phyloP scores from a whole-genome alignment of 2,888 invertebrate genomes.

The Microchrysa polita region DNA sequence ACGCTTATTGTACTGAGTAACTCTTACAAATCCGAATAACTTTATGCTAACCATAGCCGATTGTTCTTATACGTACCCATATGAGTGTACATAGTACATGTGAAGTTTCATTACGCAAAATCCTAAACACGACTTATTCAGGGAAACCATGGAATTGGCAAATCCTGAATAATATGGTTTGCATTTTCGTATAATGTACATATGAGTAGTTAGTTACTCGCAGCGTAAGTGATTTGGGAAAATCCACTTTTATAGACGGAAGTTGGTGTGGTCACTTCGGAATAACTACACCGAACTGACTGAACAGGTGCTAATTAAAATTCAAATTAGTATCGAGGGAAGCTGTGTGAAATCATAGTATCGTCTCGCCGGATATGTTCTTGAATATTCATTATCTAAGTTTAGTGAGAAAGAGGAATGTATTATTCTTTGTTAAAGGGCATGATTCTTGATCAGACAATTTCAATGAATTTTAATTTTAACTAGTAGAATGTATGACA shows the following conservation, averaged over 20 bases:
- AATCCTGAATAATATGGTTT: background rate
- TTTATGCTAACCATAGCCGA: no score
- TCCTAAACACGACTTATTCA: background rate
- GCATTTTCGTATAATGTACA: background rate
- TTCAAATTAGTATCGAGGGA: background rate
- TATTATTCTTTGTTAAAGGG: background rate
- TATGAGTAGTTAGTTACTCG: background rate
- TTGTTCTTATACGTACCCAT: no score
- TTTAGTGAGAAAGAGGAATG: background rate
- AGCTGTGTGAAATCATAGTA: background rate
- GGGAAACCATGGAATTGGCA: background rate
- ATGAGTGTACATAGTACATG: no score
- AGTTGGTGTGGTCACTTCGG: constrained; percentile 21
- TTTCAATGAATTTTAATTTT: background rate
- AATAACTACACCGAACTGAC: background rate
- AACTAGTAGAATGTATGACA: no score
- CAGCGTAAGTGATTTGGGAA: constrained; percentile 8
- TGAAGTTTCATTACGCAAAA: constrained; percentile 1
- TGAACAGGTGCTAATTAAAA: constrained; percentile 3
- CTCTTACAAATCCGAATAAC: no score
- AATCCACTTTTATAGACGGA: constrained; percentile 29
- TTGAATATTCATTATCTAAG: background rate
- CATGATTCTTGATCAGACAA: background rate
- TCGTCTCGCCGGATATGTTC: background rate
- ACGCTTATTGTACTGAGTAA: background rate